phyloP scores from a whole-genome alignment of 2,888 invertebrate species.

The Halocaridina rubra region DNA sequence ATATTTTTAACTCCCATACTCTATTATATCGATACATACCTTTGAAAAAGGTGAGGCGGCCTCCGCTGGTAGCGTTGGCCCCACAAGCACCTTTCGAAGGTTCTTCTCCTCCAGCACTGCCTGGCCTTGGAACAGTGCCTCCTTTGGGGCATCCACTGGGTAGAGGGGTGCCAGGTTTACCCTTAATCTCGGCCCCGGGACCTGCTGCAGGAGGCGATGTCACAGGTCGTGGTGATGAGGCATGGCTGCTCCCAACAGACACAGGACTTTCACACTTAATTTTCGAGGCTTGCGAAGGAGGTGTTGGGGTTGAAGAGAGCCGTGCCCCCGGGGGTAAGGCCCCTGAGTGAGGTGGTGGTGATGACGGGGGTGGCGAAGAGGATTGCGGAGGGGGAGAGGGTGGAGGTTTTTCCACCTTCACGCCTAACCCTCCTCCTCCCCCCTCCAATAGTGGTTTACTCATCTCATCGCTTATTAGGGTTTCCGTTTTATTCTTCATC shows the following conservation, averaged over 20 bases:
- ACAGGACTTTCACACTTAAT: conserved; percentile 42
- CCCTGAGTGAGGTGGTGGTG: conserved; percentile 5
- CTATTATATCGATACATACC: neutral
- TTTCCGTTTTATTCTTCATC: conserved; percentile 53
- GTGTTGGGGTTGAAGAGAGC: neutral
- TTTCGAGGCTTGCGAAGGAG: conserved; percentile 15
- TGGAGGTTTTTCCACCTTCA: conserved; percentile 2
- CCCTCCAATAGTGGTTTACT: conserved; percentile 30
- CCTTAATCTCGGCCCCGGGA: conserved; percentile 56
- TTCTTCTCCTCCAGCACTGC: neutral
- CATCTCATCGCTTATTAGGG: conserved; percentile 29
- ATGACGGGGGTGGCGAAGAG: neutral
- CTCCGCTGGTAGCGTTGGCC: conserved; percentile 13
- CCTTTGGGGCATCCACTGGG: conserved; percentile 37
- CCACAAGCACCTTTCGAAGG: neutral
- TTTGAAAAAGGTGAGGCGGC: conserved; percentile 44
- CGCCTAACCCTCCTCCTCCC: conserved; percentile 17
- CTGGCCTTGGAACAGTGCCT: neutral
- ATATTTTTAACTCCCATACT: too few species aligned
- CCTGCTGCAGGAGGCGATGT: conserved; percentile 29
- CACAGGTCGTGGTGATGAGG: conserved; percentile 12
- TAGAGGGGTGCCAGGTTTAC: conserved; percentile 45
- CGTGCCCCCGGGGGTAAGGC: neutral
- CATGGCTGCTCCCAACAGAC: neutral
- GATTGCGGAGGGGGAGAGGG: neutral